Evolutionary conservation across 2,888 invertebrate species (phyloP).

Genomic region (Lacanobia wlatinum): DNA sequence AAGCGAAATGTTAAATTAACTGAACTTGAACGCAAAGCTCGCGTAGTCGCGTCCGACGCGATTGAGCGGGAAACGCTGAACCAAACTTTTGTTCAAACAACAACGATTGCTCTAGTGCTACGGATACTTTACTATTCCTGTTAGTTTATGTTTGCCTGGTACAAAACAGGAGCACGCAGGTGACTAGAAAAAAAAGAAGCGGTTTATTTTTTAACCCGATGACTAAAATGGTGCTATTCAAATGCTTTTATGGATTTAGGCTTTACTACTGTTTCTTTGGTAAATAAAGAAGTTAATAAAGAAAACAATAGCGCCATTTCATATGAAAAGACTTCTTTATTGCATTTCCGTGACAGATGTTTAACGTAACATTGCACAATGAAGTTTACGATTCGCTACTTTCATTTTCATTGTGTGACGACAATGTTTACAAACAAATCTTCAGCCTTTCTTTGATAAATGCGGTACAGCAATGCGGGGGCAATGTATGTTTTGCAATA

Average conservation of each 20-base stretch:
- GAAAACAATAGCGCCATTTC: slow-evolving; percentile 11
- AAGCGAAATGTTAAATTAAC: neutral
- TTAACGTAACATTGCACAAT: slow-evolving; percentile 31
- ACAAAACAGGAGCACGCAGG: slow-evolving; percentile 66
- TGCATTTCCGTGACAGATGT: slow-evolving; percentile 19
- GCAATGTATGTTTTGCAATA: slow-evolving; percentile 35
- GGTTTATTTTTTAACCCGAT: neutral
- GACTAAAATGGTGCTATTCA: neutral
- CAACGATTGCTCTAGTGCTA: slow-evolving; percentile 13
- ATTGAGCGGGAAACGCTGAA: slow-evolving; percentile 33
- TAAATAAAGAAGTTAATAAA: slow-evolving; percentile 10
- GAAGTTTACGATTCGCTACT: slow-evolving; percentile 46
- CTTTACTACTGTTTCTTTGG: neutral
- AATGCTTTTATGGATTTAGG: neutral
- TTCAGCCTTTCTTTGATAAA: slow-evolving; percentile 33
- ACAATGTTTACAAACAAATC: slow-evolving; percentile 50
- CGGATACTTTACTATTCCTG: slow-evolving; percentile 48
- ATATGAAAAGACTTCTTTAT: slow-evolving; percentile 16
- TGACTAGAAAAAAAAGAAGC: slow-evolving; percentile 54
- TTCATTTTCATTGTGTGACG: slow-evolving; percentile 46
- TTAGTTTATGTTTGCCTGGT: slow-evolving; percentile 57
- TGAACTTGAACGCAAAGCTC: neutral
- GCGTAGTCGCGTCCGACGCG: neutral
- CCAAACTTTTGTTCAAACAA: slow-evolving; percentile 25
- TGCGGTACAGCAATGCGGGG: slow-evolving; percentile 14